phyloP scores from a whole-genome alignment of 2,888 invertebrate genomes.

The Lasioglossum zephyrum region DNA sequence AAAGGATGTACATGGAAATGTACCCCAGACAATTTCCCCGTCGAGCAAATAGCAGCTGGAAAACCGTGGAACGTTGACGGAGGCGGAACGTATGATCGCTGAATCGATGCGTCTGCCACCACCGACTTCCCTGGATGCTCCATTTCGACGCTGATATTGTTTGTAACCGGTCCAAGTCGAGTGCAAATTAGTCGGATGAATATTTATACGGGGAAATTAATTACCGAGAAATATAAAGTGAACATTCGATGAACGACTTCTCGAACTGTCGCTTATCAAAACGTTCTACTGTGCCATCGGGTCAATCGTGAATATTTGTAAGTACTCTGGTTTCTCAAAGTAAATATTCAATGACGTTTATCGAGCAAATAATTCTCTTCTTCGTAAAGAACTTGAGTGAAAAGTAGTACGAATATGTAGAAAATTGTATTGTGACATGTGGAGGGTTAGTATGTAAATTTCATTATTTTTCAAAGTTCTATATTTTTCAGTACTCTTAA shows the following conservation, averaged over 20 bases:
- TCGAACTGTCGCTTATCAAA: neutral
- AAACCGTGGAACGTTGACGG: constrained; percentile 17
- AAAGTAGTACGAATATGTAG: no score
- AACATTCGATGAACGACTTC: neutral
- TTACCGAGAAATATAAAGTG: neutral
- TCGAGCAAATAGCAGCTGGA: constrained; percentile 39
- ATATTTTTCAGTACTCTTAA: neutral
- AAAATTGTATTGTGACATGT: no score
- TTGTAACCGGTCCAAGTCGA: neutral
- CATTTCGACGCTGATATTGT: neutral
- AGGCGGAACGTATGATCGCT: constrained; percentile 18
- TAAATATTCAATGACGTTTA: neutral
- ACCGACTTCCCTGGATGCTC: neutral
- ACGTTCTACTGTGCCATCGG: neutral
- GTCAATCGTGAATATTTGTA: neutral
- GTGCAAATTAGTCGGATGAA: neutral
- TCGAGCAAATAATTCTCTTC: no score
- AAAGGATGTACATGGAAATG: constrained; percentile 64
- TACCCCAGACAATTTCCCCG: constrained; percentile 44
- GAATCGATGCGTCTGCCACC: constrained; percentile 33
- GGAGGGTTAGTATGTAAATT: no score
- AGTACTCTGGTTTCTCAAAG: neutral
- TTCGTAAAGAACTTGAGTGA: no score
- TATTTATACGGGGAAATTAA: neutral
- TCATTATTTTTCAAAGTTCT: no score